Conservation (phyloP, 2,797 vertebrate species). For the Myiothlypis coronata region DNA sequence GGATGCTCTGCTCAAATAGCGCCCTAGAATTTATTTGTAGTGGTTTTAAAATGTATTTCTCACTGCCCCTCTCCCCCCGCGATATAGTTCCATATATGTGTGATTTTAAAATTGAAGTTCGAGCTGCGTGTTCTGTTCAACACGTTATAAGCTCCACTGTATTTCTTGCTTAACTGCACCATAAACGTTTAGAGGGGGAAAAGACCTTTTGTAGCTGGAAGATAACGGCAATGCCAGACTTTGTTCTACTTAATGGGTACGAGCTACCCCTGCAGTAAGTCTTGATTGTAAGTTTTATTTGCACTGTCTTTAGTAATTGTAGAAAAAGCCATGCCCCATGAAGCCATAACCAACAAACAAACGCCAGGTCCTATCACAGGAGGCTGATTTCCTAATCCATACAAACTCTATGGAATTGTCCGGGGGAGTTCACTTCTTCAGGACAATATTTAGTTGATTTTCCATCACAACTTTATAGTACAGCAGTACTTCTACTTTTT, state of each 20-base stretch:
- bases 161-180: background rate
- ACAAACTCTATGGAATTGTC: background rate
- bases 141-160: rapidly evolving
- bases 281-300: background rate
- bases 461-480: background rate
- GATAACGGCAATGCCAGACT: background rate
- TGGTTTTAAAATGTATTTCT: rapidly evolving
- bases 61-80: rapidly evolving
- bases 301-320: background rate
- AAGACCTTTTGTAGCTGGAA: background rate
- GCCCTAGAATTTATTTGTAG: background rate
- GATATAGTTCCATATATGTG: rapidly evolving
- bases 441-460: background rate
- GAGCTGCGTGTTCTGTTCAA: background rate
- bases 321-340: background rate
- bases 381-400: background rate
- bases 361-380: background rate
- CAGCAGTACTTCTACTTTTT: background rate
- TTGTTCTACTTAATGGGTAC: background rate
- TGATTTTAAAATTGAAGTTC: background rate
- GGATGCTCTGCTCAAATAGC: rapidly evolving
- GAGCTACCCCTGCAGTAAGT: background rate
- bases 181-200: background rate
- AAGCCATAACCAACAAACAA: rapidly evolving
- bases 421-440: background rate